Evolutionary conservation across 2,113 vertebrate genomes (phyloP).

Genomic region (Dicrurus megarhynchus): DNA sequence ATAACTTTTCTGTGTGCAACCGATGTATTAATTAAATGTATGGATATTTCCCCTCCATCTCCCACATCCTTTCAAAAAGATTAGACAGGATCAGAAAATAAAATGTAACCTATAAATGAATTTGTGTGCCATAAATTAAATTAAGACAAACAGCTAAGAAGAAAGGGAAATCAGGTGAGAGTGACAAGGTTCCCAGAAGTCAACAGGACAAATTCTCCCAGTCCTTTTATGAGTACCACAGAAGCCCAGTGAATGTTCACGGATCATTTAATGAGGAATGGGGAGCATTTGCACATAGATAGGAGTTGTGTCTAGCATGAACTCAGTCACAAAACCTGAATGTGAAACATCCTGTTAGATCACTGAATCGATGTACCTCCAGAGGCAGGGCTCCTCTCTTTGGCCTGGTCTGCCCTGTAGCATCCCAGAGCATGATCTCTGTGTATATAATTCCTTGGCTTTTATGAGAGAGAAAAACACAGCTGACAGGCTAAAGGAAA

Average conservation of each 20-base stretch:
- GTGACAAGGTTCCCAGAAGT: not conserved
- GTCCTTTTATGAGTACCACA: not conserved
- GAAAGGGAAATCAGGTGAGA: not conserved
- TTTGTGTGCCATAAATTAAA: not conserved
- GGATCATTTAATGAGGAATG: not conserved
- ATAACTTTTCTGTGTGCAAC: not conserved
- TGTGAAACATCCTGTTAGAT: not conserved
- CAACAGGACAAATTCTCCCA: not conserved
- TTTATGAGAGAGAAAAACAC: not conserved
- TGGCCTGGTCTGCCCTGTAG: not conserved
- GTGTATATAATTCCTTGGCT: not conserved
- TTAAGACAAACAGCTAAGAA: not conserved
- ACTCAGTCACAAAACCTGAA: not conserved
- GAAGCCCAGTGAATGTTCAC: not conserved
- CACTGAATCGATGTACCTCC: not conserved
- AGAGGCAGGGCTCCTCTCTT: not conserved
- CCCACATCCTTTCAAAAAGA: not conserved
- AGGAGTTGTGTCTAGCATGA: not conserved
- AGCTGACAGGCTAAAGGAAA: not conserved
- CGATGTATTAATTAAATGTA: not conserved
- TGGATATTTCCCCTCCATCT: not conserved
- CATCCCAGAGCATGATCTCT: not conserved
- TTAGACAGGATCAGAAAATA: not conserved
- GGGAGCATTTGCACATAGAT: not conserved
- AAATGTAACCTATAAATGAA: not conserved